Evolutionary conservation across 2,113 vertebrate genomes (phyloP), one percentile per base, ranked within the genome.

Genomic region (Brienomyrus brachyistius): DNA sequence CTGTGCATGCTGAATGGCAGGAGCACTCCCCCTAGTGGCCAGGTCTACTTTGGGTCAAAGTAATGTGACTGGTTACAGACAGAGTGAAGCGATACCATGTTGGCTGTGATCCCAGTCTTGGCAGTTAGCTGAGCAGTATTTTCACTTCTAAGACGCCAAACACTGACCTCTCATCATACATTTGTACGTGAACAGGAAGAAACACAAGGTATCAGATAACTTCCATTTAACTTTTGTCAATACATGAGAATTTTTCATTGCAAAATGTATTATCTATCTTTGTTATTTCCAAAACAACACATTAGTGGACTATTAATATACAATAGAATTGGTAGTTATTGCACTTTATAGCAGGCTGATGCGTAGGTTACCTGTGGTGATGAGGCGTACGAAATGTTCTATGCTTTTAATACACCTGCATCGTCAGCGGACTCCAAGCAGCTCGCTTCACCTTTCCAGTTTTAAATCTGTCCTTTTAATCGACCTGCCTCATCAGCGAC

Each of bases 1-100:
- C 47, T 52, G 6, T 4, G 10, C n/a, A 45, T 27, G 4, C 66
- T 54, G n/a, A 45, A 50, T 82, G 48, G 48, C 40, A 31, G 52
- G 17, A 89, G 23, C 35, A 50, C 70, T 50, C 70, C 88, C 70
- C 45, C 88, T 89, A 82, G 70, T 89, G 70, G 48, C 70, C 27
- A 82, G 23, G 59, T 77, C 88, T 48, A 56, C 54, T 88, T 27
- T 40, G 1, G 31, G 74, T 80, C 35, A 48, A 88, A 45, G 15
- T n/a, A 50, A 23, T 50, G n/a, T 1, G 43, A 31, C 47, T 17
- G 5, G 45, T 88, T 66, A 88, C n/a, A 19, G 35, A 43, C 15
- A 77, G 66, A 74, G 5, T 80, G 31, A 80, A 80, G 74, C 31
- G 43, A 27, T 5, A 70, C 10, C 62, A 70, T 70, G 11, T 70